Base-by-base conservation (phyloP, 2,797 vertebrate genomes). In the Pyrocephalus nanus region DNA sequence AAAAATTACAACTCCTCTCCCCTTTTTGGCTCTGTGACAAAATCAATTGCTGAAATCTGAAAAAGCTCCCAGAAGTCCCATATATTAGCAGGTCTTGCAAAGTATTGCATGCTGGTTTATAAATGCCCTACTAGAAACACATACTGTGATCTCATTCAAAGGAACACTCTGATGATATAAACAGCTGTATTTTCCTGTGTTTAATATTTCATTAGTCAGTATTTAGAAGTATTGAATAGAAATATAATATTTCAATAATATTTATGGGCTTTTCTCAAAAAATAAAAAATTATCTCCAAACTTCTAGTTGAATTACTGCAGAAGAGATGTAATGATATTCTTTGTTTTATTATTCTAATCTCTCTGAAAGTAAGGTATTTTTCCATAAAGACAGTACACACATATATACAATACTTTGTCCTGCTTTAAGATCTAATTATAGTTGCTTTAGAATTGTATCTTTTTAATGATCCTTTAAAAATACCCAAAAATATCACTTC, bases 51-150 rank as follows among this genome's bases (percentile, higher is more conserved):
- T 79, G 72, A 57, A 80, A 88, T 88, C 87, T 90, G 89, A 85
- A 95, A 95, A 95, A 84, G 80, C 84, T 96, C 96, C 96, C 96
- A 82, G 75, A 95, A 96, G 95, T 78, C 93, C 90, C 62, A 40
- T 94, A 70, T 84, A 95, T 95, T 96, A 95, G 57, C 22, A 86
- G 76, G 54, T 73, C 85, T 70, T 91, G 25, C 8, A 71, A 96
- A 94, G 94, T 96, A 84, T 87, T 95, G 91, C 74, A 93, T 86
- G 86, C 50, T 12, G 71, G 77, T 90, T 97, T 97, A 97, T 97
- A 96, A 96, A 97, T 93, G 88, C 53, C 82, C 71, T 96, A 95
- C 92, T 48, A 91, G 69, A 95, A 95, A 94, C 22, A 50, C 93
- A 74, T 57, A 78, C 75, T 88, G 61, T 86, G 93, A 93, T 95